These are phyloP conservation scores for Dufourea novaeangliae DNA, from an alignment of 1,140 invertebrate species.

Conservation along the genomic window DNA sequence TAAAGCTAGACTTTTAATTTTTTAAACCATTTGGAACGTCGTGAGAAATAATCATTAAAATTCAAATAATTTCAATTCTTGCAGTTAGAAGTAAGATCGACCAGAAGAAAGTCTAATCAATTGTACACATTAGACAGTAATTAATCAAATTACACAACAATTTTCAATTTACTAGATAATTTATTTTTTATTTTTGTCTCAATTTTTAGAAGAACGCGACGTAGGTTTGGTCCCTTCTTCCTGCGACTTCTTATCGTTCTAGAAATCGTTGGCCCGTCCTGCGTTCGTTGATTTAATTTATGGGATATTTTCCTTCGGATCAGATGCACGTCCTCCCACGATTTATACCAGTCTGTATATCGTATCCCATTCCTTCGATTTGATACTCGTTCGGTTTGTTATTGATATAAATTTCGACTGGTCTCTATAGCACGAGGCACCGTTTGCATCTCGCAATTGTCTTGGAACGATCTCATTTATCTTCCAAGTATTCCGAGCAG, in stretches of 20 bases:
- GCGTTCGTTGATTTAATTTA: conserved; percentile 5
- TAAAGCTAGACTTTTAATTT: too few relatives aligned
- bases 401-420: conserved; percentile 49
- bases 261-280: not conserved
- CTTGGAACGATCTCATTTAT: conserved; percentile 64
- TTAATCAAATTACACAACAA: too few relatives aligned
- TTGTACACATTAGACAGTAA: too few relatives aligned
- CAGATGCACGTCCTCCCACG: conserved; percentile 13
- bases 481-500: conserved; percentile 48
- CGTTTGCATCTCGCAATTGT: conserved; percentile 50
- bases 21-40: too few relatives aligned
- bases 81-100: too few relatives aligned
- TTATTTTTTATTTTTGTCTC: too few relatives aligned
- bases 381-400: conserved; percentile 30
- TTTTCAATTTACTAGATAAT: too few relatives aligned
- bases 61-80: too few relatives aligned
- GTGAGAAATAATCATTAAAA: too few relatives aligned
- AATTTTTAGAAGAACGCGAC: too few relatives aligned
- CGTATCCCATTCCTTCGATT: not conserved
- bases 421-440: conserved; percentile 13
- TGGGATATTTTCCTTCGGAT: not conserved
- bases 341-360: conserved; percentile 20
- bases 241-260: not conserved
- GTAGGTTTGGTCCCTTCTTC: not conserved
- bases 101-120: too few relatives aligned